Evolutionary conservation across 1,140 invertebrate species (phyloP).

Genomic region (Holcopasites calliopsidis): DNA sequence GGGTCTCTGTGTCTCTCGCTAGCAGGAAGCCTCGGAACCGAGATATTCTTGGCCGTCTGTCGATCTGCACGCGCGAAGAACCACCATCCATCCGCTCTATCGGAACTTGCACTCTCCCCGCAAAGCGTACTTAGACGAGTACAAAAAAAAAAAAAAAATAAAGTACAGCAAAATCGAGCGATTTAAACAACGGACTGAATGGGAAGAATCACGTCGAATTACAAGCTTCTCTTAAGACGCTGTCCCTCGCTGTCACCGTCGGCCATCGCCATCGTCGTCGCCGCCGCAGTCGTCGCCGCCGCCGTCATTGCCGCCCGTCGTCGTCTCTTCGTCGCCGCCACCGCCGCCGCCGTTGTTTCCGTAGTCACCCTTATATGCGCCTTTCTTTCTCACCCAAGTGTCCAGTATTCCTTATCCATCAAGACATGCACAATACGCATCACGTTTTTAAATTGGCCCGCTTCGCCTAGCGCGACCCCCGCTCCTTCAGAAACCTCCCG

Average conservation of each 20-base stretch:
- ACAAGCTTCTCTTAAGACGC: conserved; percentile 10
- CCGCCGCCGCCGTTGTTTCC: background rate
- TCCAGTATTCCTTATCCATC: background rate
- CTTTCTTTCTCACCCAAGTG: background rate
- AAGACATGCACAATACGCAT: background rate
- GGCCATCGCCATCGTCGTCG: background rate
- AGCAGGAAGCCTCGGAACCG: conserved; percentile 79
- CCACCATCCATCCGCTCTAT: conserved; percentile 66
- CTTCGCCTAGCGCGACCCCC: background rate
- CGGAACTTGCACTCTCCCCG: conserved; percentile 61
- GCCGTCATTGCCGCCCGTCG: background rate
- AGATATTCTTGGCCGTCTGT: conserved; percentile 75
- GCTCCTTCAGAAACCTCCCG: too few relatives aligned
- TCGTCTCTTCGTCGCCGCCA: background rate
- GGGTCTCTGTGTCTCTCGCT: conserved; percentile 67
- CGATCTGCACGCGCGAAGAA: conserved; percentile 75
- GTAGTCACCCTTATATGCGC: background rate
- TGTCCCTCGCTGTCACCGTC: background rate
- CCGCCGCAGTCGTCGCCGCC: background rate
- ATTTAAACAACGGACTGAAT: conserved; percentile 13
- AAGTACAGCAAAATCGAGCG: conserved; percentile 39
- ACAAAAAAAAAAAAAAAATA: background rate
- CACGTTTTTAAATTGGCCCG: background rate
- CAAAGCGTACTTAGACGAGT: conserved; percentile 58
- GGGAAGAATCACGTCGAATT: conserved; percentile 29